Evolutionary conservation across 2,888 invertebrate genomes (phyloP), one percentile per base, ranked within the genome.

Genomic region (Neoaliturus tenellus): DNA sequence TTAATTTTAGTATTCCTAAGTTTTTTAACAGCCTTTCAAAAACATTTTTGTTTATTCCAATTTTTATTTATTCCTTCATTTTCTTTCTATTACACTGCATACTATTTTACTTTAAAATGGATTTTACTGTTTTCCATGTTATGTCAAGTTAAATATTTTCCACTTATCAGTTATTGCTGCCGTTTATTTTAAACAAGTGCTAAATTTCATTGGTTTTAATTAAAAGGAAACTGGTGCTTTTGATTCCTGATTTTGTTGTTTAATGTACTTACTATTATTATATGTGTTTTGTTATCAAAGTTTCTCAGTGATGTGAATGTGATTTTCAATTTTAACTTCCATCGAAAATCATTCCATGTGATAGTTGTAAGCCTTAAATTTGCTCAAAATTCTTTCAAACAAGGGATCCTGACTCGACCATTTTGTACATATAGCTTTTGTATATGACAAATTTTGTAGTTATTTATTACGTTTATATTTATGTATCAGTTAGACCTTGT

Each of bases 401-500:
- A 6, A 28, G 78, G 55, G 78, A 78, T 78, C 78, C 78, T 78
- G 51, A 75, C 44, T 75, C 23, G 25, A 28, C 35, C 44, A 12
- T 28, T 5, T 25, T 75, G 75, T 75, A 75, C 5, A 75, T 75
- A 75, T 39, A 23, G 3, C 55, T 20, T 51, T 51, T 78, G 78
- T 78, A 78, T 55, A 55, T 51, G 44, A 33, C 51, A 78, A 33
- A 78, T 78, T 35, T 31, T 82, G 82, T 82, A 82, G 82, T 82
- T 82, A 82, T 82, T 82, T 82, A 82, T 82, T 82, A 81, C 31
- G 73, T 82, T 71, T 82, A 82, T 82, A 73, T 82, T 82, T 78
- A 78, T 78, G 78, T 78, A 55, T 51, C 73, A 82, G 62, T 82
- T 69, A 71, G 67, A 73, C 73, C 39, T 25, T 82, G 82, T 82